phyloP scores from a whole-genome alignment of 2,888 invertebrate species.

The Mythimna albipuncta region DNA sequence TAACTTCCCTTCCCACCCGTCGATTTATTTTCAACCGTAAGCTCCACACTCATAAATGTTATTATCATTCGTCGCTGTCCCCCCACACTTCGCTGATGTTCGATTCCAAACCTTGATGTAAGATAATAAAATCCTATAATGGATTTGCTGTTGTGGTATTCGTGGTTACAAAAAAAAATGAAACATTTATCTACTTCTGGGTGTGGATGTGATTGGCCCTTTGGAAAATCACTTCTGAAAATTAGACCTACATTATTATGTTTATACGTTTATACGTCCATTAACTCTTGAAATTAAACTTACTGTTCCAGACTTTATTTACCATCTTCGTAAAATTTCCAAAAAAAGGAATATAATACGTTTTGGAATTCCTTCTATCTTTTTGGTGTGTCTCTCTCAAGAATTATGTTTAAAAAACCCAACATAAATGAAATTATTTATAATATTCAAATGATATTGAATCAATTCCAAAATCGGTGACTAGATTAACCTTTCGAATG shows the following conservation, averaged over 20 bases:
- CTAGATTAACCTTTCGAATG: too few species aligned
- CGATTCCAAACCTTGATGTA: constrained; percentile 84
- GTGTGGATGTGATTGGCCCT: constrained; percentile 71
- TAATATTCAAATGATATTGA: neutral
- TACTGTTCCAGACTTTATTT: neutral
- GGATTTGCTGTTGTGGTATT: constrained; percentile 81
- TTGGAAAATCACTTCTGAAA: constrained; percentile 35
- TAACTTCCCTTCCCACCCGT: constrained; percentile 71
- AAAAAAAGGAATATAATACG: neutral
- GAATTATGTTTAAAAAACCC: neutral
- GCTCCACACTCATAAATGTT: constrained; percentile 68
- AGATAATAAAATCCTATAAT: constrained; percentile 88
- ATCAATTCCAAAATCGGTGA: too few species aligned
- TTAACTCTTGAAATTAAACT: neutral
- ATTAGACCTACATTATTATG: too few species aligned
- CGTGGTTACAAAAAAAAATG: constrained; percentile 78
- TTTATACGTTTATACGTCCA: neutral
- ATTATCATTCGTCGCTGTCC: constrained; percentile 69
- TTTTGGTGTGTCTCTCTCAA: neutral
- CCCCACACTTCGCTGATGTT: constrained; percentile 72
- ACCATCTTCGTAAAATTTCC: too few species aligned
- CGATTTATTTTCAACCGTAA: constrained; percentile 78
- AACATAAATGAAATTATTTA: neutral
- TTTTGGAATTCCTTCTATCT: neutral
- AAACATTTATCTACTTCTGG: constrained; percentile 73